A percentile compares a stretch with the other conserved stretches of the same genome.
Evolutionary conservation across 2,113 vertebrate species (phyloP).

Genomic region (Pseudonaja textilis): DNA sequence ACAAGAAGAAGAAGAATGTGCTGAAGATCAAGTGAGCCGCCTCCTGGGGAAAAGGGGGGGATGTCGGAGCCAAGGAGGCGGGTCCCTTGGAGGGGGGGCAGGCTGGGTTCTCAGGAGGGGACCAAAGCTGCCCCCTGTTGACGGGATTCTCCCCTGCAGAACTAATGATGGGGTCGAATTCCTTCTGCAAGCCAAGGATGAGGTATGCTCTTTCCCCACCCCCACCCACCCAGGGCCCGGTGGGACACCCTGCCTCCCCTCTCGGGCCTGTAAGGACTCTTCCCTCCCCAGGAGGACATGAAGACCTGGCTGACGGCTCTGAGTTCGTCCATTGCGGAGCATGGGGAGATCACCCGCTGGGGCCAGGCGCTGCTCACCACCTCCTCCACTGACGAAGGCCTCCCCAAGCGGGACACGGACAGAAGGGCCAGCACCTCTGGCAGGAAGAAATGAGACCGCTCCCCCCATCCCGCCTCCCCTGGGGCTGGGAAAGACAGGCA

Average conservation of each 20-base stretch:
- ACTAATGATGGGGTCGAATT: slow-evolving; percentile 90
- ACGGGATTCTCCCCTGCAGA: slow-evolving; percentile 20
- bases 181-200: slow-evolving; percentile 91
- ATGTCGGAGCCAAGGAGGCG: too few species aligned
- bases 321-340: slow-evolving; percentile 76
- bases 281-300: slow-evolving; percentile 81
- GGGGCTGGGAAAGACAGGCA: neutral
- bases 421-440: slow-evolving; percentile 76
- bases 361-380: slow-evolving; percentile 86
- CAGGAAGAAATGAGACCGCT: slow-evolving; percentile 78
- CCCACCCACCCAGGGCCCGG: neutral
- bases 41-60: neutral
- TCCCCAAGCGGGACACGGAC: slow-evolving; percentile 79
- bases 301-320: slow-evolving; percentile 82
- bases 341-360: slow-evolving; percentile 85
- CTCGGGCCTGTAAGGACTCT: neutral
- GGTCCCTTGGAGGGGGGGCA: neutral
- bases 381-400: slow-evolving; percentile 92
- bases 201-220: slow-evolving; percentile 68
- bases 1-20: slow-evolving; percentile 97
- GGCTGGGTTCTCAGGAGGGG: neutral
- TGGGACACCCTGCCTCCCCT: neutral
- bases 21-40: slow-evolving; percentile 87
- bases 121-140: neutral
- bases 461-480: neutral